Percentiles rank a stretch among this genome's conserved stretches.
These are phyloP conservation scores for Tetrax tetrax DNA, from an alignment of 2,113 vertebrate genomes.

Conservation along the genomic window DNA sequence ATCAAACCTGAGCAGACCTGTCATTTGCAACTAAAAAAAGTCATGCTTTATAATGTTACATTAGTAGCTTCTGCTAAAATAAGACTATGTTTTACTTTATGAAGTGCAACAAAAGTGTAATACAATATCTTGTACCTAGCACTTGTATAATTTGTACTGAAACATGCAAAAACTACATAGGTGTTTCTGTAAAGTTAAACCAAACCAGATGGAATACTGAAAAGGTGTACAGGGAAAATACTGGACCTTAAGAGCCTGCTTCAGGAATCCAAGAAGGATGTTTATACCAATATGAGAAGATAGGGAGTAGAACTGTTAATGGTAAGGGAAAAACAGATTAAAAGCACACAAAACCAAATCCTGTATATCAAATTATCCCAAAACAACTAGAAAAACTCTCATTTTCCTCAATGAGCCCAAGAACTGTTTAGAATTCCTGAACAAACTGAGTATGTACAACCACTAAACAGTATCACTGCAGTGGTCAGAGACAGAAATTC, in stretches of 20 bases:
- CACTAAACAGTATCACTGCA: neutral
- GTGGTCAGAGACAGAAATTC: neutral
- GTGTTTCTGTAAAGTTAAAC: conserved; percentile 63
- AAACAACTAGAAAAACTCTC: neutral
- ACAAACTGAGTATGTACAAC: neutral
- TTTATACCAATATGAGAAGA: neutral
- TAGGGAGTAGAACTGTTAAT: neutral
- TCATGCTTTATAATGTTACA: conserved; percentile 54
- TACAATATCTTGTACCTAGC: conserved; percentile 56
- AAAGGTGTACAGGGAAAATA: neutral
- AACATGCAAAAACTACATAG: conserved; percentile 57
- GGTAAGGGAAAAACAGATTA: neutral
- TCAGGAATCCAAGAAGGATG: neutral
- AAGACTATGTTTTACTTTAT: conserved; percentile 28
- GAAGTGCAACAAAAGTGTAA: conserved; percentile 63
- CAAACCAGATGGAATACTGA: neutral
- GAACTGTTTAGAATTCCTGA: neutral
- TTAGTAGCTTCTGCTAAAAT: conserved; percentile 51
- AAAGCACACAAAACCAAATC: neutral
- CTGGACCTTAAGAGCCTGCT: neutral
- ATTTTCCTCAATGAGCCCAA: neutral
- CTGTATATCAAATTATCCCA: neutral
- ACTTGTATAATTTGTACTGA: neutral
- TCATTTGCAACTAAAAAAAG: conserved; percentile 5
- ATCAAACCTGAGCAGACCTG: conserved; percentile 9